Base-by-base conservation (phyloP, 2,797 vertebrate genomes). In the Synaphobranchus kaupii region DNA sequence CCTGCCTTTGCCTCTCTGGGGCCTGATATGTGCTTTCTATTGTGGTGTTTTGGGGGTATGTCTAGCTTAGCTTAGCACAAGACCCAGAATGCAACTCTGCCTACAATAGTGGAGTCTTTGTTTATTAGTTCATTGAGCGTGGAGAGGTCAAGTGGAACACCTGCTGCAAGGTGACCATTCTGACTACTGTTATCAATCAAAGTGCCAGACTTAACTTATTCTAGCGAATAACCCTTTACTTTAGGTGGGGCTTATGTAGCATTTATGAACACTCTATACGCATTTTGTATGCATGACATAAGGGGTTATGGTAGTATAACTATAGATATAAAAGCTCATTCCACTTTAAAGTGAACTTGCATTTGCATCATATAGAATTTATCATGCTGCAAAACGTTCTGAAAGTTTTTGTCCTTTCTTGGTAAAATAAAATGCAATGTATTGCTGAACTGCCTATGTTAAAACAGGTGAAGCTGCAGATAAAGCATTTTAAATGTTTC, bases 21-120 rank as follows among this genome's bases (percentile, higher is more conserved):
- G 93, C 93, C 90, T 92, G 86, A 89, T 92, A 92, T 93, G 89
- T 92, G 87, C 94, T 85, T 95, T 94, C 92, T 93, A 90, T 92
- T 93, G 90, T 91, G 90, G 63, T 66, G 34, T 81, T 82, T 0
- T 39, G 39, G 39, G 58, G 44, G 56, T 50, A 47, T 81, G 80
- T 60, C 50, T 17, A 58, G 7, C 68, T 84, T 66, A 10, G 58
- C 39, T 92, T 89, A 90, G 93, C 93, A 89, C 91, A 28, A 90
- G 92, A 87, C 83, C n/a, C n/a, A 58, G 81, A 71, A 85, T 78
- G 25, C 60, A 73, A 82, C 82, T 93, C 89, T 91, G 89, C 91
- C 92, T 94, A 93, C 89, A 89, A 93, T 90, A 92, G 90, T 84
- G 90, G 10, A 0, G 80, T 86, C 90, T 39, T 0, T 0, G 89